Base-by-base conservation (phyloP, 2,113 vertebrate species). In the Motacilla tschutschensis region DNA sequence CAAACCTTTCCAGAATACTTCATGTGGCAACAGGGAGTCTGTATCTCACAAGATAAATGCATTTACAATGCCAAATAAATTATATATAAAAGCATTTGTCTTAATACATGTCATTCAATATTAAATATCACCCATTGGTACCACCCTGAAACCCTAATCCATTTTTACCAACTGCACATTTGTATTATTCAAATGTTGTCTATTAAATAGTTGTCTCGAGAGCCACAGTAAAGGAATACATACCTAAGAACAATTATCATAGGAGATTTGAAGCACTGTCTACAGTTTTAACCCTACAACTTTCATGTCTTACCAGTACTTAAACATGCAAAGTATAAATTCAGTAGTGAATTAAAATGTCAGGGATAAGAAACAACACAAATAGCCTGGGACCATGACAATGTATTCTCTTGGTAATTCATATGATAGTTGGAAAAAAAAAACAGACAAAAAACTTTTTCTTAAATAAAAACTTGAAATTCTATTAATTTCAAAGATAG, bases 1-100 rank as follows among this genome's bases (percentile, higher is more conserved):
- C 90, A 95, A 97, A 96, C 96, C 96, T 96, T 97, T 97, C 89
- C 93, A 96, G 96, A 97, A 96, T 97, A 96, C 94, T 96, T 96
- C 95, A 95, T 94, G 91, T 96, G 96, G 96, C 97, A 96, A 97
- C 90, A 97, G 97, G 97, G 95, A 96, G 96, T 95, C 96, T 97
- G 91, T 94, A 94, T 96, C 93, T 97, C 95, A 97, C 94, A 97
- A 97, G 97, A 97, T 82, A 98, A 98, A 97, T 97, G 95, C 96
- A 98, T 97, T 97, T 98, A 96, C 96, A 96, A 96, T 96, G 96
- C 88, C 96, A 96, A 95, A 97, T 98, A 97, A 97, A 98, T 98
- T 97, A 98, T 97, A 97, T 97, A 98, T 97, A 97, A 95, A 96
- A 97, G 96, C 97, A 97, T 98, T 97, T 97, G 95, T 97, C 97